A percentile compares a stretch with the other conserved stretches of the same genome.
These are phyloP conservation scores for Neodiprion lecontei DNA, from an alignment of 1,140 invertebrate species.

Conservation along the genomic window DNA sequence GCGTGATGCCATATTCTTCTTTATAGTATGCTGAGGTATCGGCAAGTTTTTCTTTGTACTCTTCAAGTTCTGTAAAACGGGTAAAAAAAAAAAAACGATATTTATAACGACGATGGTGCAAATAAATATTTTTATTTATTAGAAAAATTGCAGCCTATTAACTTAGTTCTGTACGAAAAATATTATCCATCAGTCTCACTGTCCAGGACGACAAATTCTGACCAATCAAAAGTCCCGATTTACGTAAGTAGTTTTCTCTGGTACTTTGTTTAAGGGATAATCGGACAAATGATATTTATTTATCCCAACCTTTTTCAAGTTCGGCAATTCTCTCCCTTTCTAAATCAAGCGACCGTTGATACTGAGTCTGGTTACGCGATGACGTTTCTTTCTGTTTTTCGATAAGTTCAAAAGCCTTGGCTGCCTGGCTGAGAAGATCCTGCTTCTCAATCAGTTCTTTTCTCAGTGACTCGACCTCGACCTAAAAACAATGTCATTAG, in stretches of 20 bases:
- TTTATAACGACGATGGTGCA: not conserved
- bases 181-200: too few relatives aligned
- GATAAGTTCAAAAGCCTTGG: constrained; percentile 77
- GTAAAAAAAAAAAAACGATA: not conserved
- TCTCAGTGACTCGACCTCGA: constrained; percentile 79
- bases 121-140: not conserved
- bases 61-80: constrained; percentile 43
- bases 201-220: too few relatives aligned
- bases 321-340: constrained; percentile 47
- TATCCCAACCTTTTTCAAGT: constrained; percentile 48
- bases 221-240: too few relatives aligned
- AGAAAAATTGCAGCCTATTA: too few relatives aligned
- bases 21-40: constrained; percentile 47
- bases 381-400: constrained; percentile 66
- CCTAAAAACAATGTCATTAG: constrained; percentile 58
- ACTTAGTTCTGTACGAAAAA: too few relatives aligned
- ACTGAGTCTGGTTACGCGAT: constrained; percentile 45
- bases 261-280: not conserved
- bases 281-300: constrained; percentile 5
- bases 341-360: constrained; percentile 49
- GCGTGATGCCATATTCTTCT: constrained; percentile 52
- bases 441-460: constrained; percentile 84
- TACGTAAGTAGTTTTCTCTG: too few relatives aligned
- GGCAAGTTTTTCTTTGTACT: constrained; percentile 42
- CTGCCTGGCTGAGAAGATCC: constrained; percentile 81